Evolutionary conservation across 2,888 invertebrate genomes (phyloP).

Genomic region (Synergus gifuensis): DNA sequence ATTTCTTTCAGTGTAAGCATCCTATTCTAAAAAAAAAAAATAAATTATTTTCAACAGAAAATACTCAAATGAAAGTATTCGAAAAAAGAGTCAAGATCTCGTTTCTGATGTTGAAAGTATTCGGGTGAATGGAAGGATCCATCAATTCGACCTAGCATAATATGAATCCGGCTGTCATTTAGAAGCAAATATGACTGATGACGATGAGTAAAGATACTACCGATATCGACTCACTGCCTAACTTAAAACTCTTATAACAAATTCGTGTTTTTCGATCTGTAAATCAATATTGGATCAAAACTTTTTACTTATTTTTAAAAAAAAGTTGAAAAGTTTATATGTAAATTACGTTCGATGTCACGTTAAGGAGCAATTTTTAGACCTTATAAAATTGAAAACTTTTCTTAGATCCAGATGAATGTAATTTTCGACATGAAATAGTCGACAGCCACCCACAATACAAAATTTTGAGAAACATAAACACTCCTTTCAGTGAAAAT

Average conservation of each 20-base stretch:
- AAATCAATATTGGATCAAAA: neutral
- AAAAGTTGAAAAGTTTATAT: neutral
- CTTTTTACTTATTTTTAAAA: neutral
- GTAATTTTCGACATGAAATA: too few species aligned
- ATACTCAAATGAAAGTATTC: too few species aligned
- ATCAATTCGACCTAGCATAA: conserved; percentile 62
- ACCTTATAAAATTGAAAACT: too few species aligned
- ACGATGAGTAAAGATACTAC: conserved; percentile 63
- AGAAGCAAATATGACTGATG: conserved; percentile 71
- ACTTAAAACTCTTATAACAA: conserved; percentile 59
- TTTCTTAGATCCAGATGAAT: too few species aligned
- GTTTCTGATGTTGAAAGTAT: conserved; percentile 37
- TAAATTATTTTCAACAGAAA: neutral
- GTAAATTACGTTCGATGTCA: neutral
- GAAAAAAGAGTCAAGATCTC: neutral
- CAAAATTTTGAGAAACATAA: too few species aligned
- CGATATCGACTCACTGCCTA: conserved; percentile 59
- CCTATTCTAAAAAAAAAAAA: too few species aligned
- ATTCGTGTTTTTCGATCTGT: conserved; percentile 50
- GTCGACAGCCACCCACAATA: too few species aligned
- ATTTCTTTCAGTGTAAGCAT: too few species aligned
- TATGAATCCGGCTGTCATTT: conserved; percentile 64
- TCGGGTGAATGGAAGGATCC: conserved; percentile 60
- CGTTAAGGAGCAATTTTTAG: neutral
- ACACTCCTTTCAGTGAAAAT: too few species aligned